These are phyloP conservation scores for Troides helena DNA, from an alignment of 2,888 invertebrate species.

Conservation along the genomic window DNA sequence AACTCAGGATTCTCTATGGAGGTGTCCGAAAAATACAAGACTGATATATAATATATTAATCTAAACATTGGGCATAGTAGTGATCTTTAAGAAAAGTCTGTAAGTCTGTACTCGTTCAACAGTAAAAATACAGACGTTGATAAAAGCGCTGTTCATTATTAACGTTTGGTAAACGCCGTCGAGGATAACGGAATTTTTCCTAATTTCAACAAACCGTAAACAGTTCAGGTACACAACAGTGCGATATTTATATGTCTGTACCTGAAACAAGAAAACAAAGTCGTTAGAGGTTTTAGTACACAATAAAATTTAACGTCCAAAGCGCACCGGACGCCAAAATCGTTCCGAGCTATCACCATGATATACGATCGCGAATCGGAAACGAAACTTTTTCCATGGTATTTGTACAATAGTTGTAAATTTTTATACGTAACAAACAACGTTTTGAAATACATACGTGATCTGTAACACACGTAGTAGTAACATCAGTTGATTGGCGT, in stretches of 20 bases:
- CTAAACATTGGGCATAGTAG: too few relatives aligned
- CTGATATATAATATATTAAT: neutral
- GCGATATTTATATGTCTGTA: conserved; percentile 37
- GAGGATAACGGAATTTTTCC: neutral
- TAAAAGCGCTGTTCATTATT: too few relatives aligned
- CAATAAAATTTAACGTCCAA: conserved; percentile 33
- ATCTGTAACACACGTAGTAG: neutral
- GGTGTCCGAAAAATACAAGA: neutral
- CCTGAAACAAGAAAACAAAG: conserved; percentile 64
- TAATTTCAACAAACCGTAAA: conserved; percentile 27
- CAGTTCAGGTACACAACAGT: conserved; percentile 23
- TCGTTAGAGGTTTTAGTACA: conserved; percentile 49
- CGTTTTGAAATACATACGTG: conserved; percentile 6
- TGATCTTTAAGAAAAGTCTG: too few relatives aligned
- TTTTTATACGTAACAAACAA: conserved; percentile 20
- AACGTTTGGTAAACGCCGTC: neutral
- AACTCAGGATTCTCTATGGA: too few relatives aligned
- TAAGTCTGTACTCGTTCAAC: too few relatives aligned
- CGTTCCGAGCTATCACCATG: conserved; percentile 31
- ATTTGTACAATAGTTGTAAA: conserved; percentile 24
- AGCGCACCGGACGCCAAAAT: conserved; percentile 31
- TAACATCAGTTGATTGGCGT: neutral
- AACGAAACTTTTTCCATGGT: conserved; percentile 28
- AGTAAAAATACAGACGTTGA: too few relatives aligned
- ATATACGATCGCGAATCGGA: conserved; percentile 23